Conservation (phyloP, 2,888 invertebrate species). For the Tetheella fluctuosa region DNA sequence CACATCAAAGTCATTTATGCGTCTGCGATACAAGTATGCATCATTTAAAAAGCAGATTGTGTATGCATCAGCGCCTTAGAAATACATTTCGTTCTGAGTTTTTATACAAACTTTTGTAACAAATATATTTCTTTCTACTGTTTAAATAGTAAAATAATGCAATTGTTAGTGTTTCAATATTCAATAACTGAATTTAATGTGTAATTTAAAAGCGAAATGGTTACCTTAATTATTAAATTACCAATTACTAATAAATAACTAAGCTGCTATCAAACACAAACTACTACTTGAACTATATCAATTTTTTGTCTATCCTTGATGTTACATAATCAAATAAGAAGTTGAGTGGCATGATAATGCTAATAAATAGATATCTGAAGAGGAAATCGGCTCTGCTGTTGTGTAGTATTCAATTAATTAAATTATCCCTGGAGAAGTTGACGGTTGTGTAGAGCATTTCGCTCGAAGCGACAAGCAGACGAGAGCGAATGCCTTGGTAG, state of each 20-base stretch:
- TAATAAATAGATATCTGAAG: slow-evolving; percentile 76
- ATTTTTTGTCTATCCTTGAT: neutral
- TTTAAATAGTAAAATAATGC: neutral
- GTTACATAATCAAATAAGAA: slow-evolving; percentile 62
- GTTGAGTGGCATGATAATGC: slow-evolving; percentile 72
- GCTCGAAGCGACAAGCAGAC: slow-evolving; percentile 36
- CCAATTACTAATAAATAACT: neutral
- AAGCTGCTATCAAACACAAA: slow-evolving; percentile 1
- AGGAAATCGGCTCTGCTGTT: slow-evolving; percentile 72
- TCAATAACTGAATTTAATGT: neutral
- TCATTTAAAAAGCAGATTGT: no score
- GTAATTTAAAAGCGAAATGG: neutral
- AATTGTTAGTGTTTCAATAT: neutral
- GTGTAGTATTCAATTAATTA: slow-evolving; percentile 76
- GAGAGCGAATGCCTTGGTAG: slow-evolving; percentile 25
- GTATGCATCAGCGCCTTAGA: no score
- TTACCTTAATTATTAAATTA: neutral
- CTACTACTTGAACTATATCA: neutral
- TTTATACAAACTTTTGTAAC: no score
- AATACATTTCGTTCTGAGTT: no score
- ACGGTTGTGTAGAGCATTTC: slow-evolving; percentile 45
- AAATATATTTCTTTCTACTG: no score
- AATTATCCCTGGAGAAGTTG: slow-evolving; percentile 71
- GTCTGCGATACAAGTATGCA: no score
- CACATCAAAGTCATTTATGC: no score